Base-by-base conservation (phyloP, 2,113 vertebrate species). In the Melanerpes formicivorus region DNA sequence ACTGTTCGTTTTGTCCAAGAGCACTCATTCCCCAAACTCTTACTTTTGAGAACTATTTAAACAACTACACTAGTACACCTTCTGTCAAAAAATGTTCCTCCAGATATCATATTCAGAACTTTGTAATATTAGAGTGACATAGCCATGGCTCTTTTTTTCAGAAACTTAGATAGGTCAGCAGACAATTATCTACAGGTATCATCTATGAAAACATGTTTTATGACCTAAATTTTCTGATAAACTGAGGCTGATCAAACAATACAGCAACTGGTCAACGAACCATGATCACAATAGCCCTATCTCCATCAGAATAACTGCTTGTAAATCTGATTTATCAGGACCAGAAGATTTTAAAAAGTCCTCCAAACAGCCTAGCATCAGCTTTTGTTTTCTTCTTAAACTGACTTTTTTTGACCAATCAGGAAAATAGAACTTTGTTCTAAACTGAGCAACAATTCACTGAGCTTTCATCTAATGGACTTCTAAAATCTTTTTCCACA, bases 91-190 rank as follows among this genome's bases (percentile, higher is more conserved):
- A 37, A 59, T 4, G 75, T 1, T 81, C 11, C 56, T 60, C 30
- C 22, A 40, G 12, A 3, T 46, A 63, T 29, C 30, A 63, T 42
- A 48, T 70, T 59, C 10, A 69, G 82, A 89, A 19, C 1, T 3
- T 55, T 59, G 37, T 30, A 58, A 21, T 37, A 71, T 40, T 21
- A 62, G 9, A 84, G 40, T 25, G 6, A 25, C 11, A 76, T 26
- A 1, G 56, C 1, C 15, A 29, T 1, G 1, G 1, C 1, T 27
- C 14, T 65, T 62, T 44, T 69, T 48, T 62, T 12, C 3, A 11
- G 5, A 72, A 75, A 42, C 86, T 56, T 15, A 4, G 23, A 15
- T 26, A 56, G 17, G 6, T 27, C 10, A 44, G 7, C n/a, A 83
- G 29, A 80, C 86, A 59, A 29, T 32, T 37, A 64, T 23, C 15